Conservation (phyloP, 2,888 invertebrate genomes). For the Agrenia bidenticulata region DNA sequence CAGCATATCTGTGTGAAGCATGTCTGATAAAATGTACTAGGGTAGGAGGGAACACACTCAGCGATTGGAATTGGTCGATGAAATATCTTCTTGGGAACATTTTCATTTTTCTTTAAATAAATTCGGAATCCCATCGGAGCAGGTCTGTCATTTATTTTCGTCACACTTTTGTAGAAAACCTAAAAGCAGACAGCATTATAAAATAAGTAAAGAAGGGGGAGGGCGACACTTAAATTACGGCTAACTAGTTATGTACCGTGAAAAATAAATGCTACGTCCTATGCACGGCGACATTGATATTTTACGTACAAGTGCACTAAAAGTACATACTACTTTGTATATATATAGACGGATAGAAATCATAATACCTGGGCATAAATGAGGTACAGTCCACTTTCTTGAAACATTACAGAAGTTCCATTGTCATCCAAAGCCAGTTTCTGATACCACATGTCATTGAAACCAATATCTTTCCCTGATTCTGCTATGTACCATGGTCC, state of each 20-base stretch:
- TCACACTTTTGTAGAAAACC: slow-evolving; percentile 43
- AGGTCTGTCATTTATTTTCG: slow-evolving; percentile 2
- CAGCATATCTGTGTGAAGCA: slow-evolving; percentile 47
- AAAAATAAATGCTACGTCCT: no score
- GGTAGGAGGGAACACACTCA: slow-evolving; percentile 44
- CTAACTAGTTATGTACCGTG: no score
- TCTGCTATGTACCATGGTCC: slow-evolving; percentile 47
- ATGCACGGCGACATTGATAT: no score
- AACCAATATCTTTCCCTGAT: slow-evolving; percentile 37
- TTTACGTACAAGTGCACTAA: no score
- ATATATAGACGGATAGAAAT: no score
- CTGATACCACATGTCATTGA: slow-evolving; percentile 46
- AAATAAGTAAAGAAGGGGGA: no score
- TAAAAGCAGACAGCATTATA: no score
- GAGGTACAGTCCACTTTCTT: slow-evolving; percentile 42
- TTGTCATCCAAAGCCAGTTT: slow-evolving; percentile 36
- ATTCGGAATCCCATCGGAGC: slow-evolving; percentile 44
- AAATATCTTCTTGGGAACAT: not conserved
- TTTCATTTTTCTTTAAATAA: slow-evolving; percentile 35
- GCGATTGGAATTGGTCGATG: slow-evolving; percentile 41
- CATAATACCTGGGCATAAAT: slow-evolving; percentile 49
- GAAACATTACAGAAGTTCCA: slow-evolving; percentile 40
- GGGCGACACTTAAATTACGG: not conserved
- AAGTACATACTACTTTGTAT: no score
- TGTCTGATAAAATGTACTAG: slow-evolving; percentile 40